A percentile compares a stretch with the other conserved stretches of the same genome.
These are phyloP conservation scores for Drosophila nigrodunni DNA, from an alignment of 1,140 invertebrate genomes.

Conservation along the genomic window DNA sequence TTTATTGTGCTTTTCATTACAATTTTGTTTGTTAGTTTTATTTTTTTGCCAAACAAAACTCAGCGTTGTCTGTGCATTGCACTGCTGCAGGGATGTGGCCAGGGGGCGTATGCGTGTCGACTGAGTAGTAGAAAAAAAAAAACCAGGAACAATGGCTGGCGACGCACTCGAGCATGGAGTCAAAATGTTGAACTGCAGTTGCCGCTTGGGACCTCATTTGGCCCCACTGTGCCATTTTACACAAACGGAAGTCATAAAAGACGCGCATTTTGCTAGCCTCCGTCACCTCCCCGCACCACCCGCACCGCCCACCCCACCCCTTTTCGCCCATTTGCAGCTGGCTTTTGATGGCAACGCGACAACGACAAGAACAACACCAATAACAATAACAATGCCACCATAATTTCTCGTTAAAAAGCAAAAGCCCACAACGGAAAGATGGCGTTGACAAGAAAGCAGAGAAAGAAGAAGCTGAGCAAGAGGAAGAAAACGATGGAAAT, in stretches of 20 bases:
- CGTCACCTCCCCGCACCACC: neutral
- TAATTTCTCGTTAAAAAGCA: conserved; percentile 76
- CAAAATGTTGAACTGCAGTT: conserved; percentile 51
- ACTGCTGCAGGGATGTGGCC: too few relatives aligned
- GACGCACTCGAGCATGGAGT: conserved; percentile 56
- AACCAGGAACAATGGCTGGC: conserved; percentile 30
- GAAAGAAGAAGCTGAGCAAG: conserved; percentile 8
- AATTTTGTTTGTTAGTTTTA: conserved; percentile 73
- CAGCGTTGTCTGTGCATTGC: conserved; percentile 13
- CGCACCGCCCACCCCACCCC: neutral
- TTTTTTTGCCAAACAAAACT: conserved; percentile 63
- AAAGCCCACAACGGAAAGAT: conserved; percentile 59
- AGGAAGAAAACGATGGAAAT: neutral
- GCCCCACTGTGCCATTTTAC: conserved; percentile 72
- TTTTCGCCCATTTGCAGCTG: conserved; percentile 6
- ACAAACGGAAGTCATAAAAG: conserved; percentile 81
- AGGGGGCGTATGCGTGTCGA: neutral
- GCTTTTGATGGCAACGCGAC: conserved; percentile 48
- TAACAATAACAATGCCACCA: conserved; percentile 69
- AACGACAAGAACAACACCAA: conserved; percentile 63
- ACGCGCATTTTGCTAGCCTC: conserved; percentile 65
- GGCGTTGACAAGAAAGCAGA: conserved; percentile 41
- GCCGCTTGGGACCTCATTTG: conserved; percentile 36
- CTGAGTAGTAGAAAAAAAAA: neutral
- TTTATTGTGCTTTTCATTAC: conserved; percentile 82